Evolutionary conservation across 2,888 invertebrate species (phyloP), one percentile per base, ranked within the genome.

Genomic region (Dryomyza anilis): DNA sequence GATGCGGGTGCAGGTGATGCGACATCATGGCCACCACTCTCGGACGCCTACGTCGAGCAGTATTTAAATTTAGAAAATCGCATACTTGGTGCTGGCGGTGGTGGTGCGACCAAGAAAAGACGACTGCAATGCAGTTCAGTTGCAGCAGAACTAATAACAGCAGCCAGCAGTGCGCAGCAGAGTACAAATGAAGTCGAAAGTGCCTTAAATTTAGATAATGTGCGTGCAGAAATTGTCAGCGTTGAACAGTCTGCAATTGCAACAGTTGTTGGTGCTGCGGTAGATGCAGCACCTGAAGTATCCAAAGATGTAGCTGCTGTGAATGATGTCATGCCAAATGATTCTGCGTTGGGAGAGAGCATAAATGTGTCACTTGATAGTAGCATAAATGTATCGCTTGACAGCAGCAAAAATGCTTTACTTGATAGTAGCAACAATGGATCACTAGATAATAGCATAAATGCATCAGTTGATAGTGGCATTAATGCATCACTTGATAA

Each of bases 1-100:
- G 66, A 64, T n/a, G 67, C 63, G 6, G 50, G 39, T 12, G 63
- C 48, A 39, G 43, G 52, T 30, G 21, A 6, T 45, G 62, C 23
- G 14, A 61, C 27, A 6, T 29, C 27, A 39, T 78, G 75, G 76
- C 74, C 70, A 56, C 76, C 73, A 0, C 53, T 74, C 36, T 75
- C 74, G 4, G 74, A 74, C 30, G 78, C 75, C 29, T 83, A 79
- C 63, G 72, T 81, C 4, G 69, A 76, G 8, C 76, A 78, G 36
- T 81, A 78, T 63, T 72, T 82, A 46, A 72, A 72, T 46, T 68
- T 82, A 52, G 82, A 82, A 58, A 79, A 82, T 69, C 62, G 45
- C 29, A 67, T 73, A 19, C 19, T 61, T 29, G 53, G 64, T n/a
- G 10, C 36, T 7, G 12, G 33, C 12, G 50, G 27, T 5, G 19